These are phyloP conservation scores for Chloroceryle aenea DNA, from an alignment of 2,113 vertebrate genomes.

Conservation along the genomic window DNA sequence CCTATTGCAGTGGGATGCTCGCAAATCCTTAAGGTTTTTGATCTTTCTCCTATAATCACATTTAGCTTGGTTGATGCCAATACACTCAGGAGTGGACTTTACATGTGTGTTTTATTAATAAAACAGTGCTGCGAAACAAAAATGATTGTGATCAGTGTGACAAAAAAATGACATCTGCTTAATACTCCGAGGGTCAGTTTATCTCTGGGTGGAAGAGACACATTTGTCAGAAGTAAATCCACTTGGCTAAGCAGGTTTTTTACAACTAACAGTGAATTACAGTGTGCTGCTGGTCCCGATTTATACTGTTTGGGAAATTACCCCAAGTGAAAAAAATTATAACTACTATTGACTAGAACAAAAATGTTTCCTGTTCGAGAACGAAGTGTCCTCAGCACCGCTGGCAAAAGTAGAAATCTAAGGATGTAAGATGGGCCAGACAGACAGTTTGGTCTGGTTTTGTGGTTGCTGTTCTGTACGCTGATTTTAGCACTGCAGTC, in stretches of 20 bases:
- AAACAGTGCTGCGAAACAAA: not conserved
- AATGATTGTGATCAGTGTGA: not conserved
- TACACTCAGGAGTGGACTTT: not conserved
- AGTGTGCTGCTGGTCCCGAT: not conserved
- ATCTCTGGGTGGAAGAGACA: not conserved
- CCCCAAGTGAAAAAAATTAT: not conserved
- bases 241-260: not conserved
- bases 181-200: not conserved
- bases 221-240: not conserved
- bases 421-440: not conserved
- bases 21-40: not conserved
- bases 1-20: not conserved
- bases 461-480: not conserved
- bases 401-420: not conserved
- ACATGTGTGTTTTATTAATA: not conserved
- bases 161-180: not conserved
- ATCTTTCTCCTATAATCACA: not conserved
- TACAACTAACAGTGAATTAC: not conserved
- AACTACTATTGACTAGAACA: not conserved
- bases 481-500: conserved; percentile 19
- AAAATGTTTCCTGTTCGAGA: not conserved
- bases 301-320: not conserved
- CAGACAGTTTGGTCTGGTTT: not conserved
- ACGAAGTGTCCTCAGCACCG: not conserved
- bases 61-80: not conserved